Evolutionary conservation across 2,113 vertebrate genomes (phyloP), one percentile per base, ranked within the genome.

Genomic region (Rhadina sibilatrix): DNA sequence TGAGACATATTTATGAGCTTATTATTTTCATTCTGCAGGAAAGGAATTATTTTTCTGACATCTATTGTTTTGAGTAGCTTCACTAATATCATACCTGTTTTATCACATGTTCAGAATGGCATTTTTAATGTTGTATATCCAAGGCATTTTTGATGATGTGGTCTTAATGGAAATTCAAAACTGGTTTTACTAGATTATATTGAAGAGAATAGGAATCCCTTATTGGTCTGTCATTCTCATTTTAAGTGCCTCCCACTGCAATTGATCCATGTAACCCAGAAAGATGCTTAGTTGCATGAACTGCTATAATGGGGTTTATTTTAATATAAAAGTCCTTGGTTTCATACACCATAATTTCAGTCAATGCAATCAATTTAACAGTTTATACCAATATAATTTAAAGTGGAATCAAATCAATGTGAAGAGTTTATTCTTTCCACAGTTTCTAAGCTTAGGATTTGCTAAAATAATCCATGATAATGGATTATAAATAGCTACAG

Each of bases 1-100:
- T 70, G 72, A 94, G 69, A 66, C 84, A 10, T 93, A 95, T 97
- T 98, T 97, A 97, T 95, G 95, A 96, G 66, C 80, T 93, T 30
- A 18, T 93, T 97, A 92, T 85, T 97, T 97, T 96, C 79, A 87
- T 94, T 83, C 92, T 16, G 18, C 65, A 93, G 81, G 86, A 70
- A 92, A 92, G 89, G 70, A 91, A 89, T 72, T 76, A 46, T 56
- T 59, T 91, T 87, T 94, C 52, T 50, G 89, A 56, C 63, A 95
- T 59, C 80, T 64, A 83, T 97, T 78, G 76, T 92, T 49, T 97
- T 88, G 87, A 75, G 64, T 40, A 89, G 63, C 66, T 81, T 89
- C 82, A 70, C 81, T 97, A 88, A 93, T 92, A 90, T 31, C 6
- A 42, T 92, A 49, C 50, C 57, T 90, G 54, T 83, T 97, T 97